These are phyloP conservation scores for Shargacucullia verbasci DNA, from an alignment of 2,888 invertebrate species.

Conservation along the genomic window DNA sequence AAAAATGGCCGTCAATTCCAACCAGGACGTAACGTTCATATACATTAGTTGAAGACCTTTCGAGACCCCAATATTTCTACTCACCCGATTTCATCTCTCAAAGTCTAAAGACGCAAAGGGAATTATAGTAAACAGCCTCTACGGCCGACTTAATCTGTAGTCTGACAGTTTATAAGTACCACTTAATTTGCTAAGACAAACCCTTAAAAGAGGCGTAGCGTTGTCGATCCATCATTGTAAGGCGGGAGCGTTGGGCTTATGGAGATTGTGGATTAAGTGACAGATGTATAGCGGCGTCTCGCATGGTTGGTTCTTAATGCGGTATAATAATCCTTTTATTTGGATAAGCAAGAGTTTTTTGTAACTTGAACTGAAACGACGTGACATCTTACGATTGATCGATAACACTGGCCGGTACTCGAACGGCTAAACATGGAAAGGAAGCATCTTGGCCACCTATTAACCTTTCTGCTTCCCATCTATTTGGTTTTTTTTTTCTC, in stretches of 20 bases:
- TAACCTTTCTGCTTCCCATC: no score
- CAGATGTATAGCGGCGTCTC: conserved; percentile 1
- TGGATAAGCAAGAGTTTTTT: no score
- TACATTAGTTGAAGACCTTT: conserved; percentile 45
- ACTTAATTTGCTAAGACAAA: conserved; percentile 61
- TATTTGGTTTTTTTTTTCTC: no score
- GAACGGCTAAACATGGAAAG: no score
- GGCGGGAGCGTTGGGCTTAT: conserved; percentile 35
- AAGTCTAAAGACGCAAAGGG: conserved; percentile 43
- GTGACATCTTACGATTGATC: no score
- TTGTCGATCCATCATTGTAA: conserved; percentile 64
- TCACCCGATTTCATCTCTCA: conserved; percentile 46
- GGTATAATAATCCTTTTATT: no score
- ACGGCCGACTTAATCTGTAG: conserved; percentile 52
- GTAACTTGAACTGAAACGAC: no score
- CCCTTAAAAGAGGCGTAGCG: conserved; percentile 55
- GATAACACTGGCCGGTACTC: no score
- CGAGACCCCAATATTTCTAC: conserved; percentile 40
- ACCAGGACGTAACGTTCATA: conserved; percentile 21
- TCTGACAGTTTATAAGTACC: conserved; percentile 59
- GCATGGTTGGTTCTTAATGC: no score
- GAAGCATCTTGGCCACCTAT: no score
- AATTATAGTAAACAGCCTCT: conserved; percentile 50
- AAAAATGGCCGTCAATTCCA: conserved; percentile 31
- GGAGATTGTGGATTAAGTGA: conserved; percentile 17